A percentile compares a stretch with the other conserved stretches of the same genome.
These are phyloP conservation scores for Nyleta sp. DNA, from an alignment of 2,888 invertebrate species.

Conservation along the genomic window DNA sequence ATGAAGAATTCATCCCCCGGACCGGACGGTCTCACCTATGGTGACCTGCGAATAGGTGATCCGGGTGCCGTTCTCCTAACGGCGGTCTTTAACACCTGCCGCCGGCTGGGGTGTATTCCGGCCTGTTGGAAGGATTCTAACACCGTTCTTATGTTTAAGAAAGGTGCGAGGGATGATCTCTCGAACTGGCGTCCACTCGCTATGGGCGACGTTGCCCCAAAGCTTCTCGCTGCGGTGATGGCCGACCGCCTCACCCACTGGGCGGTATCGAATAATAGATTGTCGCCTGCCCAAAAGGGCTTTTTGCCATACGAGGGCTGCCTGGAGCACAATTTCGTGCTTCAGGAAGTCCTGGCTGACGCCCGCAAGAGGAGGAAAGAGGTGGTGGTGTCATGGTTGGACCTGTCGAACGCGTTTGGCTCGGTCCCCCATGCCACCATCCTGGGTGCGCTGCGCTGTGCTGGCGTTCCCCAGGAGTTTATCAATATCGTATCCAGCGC, in stretches of 20 bases:
- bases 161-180: conserved; percentile 50
- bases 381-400: conserved; percentile 76
- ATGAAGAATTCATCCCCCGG: conserved; percentile 58
- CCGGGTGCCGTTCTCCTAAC: conserved; percentile 49
- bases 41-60: conserved; percentile 61
- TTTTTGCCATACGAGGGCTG: conserved; percentile 76
- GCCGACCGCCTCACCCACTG: conserved; percentile 50
- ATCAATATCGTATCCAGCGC: conserved; percentile 57
- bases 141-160: conserved; percentile 63
- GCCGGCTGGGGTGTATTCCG: conserved; percentile 51
- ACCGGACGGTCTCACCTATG: conserved; percentile 58
- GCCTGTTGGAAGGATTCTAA: conserved; percentile 54
- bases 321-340: conserved; percentile 76
- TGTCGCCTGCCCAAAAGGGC: conserved; percentile 76
- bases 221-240: conserved; percentile 50
- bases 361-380: conserved; percentile 52
- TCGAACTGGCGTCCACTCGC: conserved; percentile 74
- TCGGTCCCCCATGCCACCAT: conserved; percentile 75
- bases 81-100: conserved; percentile 60
- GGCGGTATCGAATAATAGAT: conserved; percentile 67
- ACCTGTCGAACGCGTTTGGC: conserved; percentile 79
- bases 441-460: conserved; percentile 52
- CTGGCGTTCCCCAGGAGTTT: conserved; percentile 38
- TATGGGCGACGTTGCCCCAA: conserved; percentile 63
- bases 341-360: conserved; percentile 72